A percentile compares a stretch with the other conserved stretches of the same genome.
phyloP scores from a whole-genome alignment of 2,888 invertebrate species.

The Perdita meconis region DNA sequence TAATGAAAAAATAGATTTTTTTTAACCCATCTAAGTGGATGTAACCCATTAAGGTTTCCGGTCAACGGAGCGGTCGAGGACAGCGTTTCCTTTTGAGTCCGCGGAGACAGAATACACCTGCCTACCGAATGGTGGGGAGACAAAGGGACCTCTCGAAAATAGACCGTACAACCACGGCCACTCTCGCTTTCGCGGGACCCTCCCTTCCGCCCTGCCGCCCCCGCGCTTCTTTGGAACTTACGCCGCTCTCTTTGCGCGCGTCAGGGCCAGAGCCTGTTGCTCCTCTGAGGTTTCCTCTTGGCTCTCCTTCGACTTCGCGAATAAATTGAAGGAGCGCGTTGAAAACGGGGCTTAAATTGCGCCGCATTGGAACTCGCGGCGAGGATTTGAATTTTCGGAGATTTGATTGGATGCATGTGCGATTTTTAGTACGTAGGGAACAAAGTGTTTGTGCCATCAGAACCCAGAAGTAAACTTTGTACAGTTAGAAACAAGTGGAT shows the following conservation, averaged over 20 bases:
- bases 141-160: slow-evolving; percentile 46
- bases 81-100: slow-evolving; percentile 4
- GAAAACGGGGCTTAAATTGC: too few relatives aligned
- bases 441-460: too few relatives aligned
- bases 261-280: slow-evolving; percentile 41
- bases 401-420: too few relatives aligned
- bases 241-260: not conserved
- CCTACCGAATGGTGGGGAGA: slow-evolving; percentile 5
- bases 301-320: not conserved
- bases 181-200: slow-evolving; percentile 40
- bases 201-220: not conserved
- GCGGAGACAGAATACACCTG: slow-evolving; percentile 41
- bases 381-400: too few relatives aligned
- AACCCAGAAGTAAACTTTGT: too few relatives aligned
- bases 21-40: too few relatives aligned
- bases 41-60: slow-evolving; percentile 2
- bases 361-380: too few relatives aligned
- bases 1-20: too few relatives aligned
- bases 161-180: slow-evolving; percentile 43
- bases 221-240: slow-evolving; percentile 26
- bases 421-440: too few relatives aligned
- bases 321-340: too few relatives aligned
- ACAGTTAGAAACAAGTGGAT: too few relatives aligned
- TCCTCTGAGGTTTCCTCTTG: slow-evolving; percentile 8
- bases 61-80: slow-evolving; percentile 15